Evolutionary conservation across 2,888 invertebrate genomes (phyloP), one percentile per base, ranked within the genome.

Genomic region (Scaeva pyrastri): DNA sequence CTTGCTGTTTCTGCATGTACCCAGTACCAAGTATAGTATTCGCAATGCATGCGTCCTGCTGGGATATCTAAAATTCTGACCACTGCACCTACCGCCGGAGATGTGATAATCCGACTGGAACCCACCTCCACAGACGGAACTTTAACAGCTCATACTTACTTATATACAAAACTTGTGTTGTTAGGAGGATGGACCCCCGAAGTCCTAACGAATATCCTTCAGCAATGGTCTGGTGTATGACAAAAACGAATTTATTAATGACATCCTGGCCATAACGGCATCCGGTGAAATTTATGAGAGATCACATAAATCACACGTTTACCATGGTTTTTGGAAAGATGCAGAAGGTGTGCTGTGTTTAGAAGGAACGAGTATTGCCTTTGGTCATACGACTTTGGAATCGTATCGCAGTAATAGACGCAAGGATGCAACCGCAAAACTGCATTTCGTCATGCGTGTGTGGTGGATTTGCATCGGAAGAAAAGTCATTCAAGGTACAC

Each of bases 271-370:
- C 73, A 77, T 81, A 82, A 82, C 60, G 77, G 86, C 71, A 77
- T 86, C 86, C 73, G 52, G 58, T 58, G 39, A 78, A 78, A 86
- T 86, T 86, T 86, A 86, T 82, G 82, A 74, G 86, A 78, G 82
- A 78, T 78, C 86, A 74, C 77, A 86, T 86, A 86, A 86, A 86
- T 86, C 86, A 82, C 77, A 86, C 82, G 86, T 77, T 86, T 86
- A 86, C 12, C 39, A 60, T 66, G 73, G 86, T 82, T 82, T 86
- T 74, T 16, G 21, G 52, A 70, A 82, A 82, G 52, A 74, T 81
- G 48, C 81, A 77, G 56, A 76, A 77, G 81, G 73, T 86, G 50
- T 52, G 31, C 8, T 31, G 5, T 2, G 31, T n/a, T n/a, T n/a
- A n/a, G n/a, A n/a, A 31, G 31, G 31, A 7, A 2, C 8, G 31